These are phyloP conservation scores for Cyanoramphus novaezelandiae DNA, from an alignment of 2,113 vertebrate species.

Conservation along the genomic window DNA sequence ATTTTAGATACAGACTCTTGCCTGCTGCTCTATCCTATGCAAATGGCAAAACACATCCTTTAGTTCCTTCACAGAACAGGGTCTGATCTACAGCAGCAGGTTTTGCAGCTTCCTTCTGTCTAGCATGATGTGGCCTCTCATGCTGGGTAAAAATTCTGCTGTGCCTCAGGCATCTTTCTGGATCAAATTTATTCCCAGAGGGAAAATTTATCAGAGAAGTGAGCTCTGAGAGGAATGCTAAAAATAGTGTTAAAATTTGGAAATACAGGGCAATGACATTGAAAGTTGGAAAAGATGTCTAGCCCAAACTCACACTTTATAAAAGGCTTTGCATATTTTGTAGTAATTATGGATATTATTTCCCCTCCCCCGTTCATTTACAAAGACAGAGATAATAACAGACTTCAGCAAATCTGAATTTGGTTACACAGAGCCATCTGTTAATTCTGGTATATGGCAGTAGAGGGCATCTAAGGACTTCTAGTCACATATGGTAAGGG, in stretches of 20 bases:
- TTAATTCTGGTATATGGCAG: conserved; percentile 46
- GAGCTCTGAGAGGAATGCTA: conserved; percentile 15
- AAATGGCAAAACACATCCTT: neutral
- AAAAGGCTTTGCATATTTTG: neutral
- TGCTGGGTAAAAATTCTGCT: neutral
- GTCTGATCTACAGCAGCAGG: neutral
- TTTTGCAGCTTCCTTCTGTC: neutral
- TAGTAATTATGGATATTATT: neutral
- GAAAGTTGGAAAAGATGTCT: conserved; percentile 6
- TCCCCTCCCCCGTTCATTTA: neutral
- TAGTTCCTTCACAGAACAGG: neutral
- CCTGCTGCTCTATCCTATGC: neutral
- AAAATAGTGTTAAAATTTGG: conserved; percentile 18
- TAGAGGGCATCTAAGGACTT: conserved; percentile 67
- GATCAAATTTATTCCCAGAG: neutral
- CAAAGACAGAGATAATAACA: neutral
- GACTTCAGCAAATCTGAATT: conserved; percentile 1
- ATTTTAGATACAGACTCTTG: neutral
- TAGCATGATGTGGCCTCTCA: neutral
- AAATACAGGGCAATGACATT: neutral
- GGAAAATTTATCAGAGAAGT: conserved; percentile 1
- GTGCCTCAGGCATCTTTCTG: conserved; percentile 18
- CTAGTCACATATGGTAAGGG: conserved; percentile 31
- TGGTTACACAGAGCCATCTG: conserved; percentile 31
- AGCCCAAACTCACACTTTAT: conserved; percentile 8